phyloP scores from a whole-genome alignment of 2,888 invertebrate species.

The Steinernema carpocapsae region DNA sequence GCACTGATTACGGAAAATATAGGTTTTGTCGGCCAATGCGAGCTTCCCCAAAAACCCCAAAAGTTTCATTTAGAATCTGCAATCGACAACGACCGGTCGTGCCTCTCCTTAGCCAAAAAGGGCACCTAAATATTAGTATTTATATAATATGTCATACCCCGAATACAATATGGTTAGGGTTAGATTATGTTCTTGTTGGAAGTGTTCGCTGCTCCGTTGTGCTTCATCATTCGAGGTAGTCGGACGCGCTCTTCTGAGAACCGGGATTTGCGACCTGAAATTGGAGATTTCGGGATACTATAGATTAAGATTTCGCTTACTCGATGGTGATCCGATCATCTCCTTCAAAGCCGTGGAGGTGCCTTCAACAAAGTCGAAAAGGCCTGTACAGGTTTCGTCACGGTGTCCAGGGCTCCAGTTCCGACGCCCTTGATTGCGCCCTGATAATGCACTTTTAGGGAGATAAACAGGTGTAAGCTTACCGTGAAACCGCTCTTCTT shows the following conservation, averaged over 20 bases:
- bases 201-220: background rate
- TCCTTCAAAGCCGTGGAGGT: slow-evolving; percentile 66
- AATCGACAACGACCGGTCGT: too few relatives aligned
- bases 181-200: background rate
- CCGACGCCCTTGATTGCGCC: slow-evolving; percentile 60
- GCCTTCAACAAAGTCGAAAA: slow-evolving; percentile 67
- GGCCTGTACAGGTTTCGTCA: slow-evolving; percentile 68
- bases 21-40: too few relatives aligned
- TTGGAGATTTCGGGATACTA: too few relatives aligned
- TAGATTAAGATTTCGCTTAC: background rate
- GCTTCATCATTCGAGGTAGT: background rate
- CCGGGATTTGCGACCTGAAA: slow-evolving; percentile 24
- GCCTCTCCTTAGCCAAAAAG: too few relatives aligned
- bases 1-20: too few relatives aligned
- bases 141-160: too few relatives aligned
- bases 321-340: slow-evolving; percentile 47
- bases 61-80: too few relatives aligned
- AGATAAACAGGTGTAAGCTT: slow-evolving; percentile 17
- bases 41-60: too few relatives aligned
- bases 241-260: slow-evolving; percentile 18
- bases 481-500: slow-evolving; percentile 56
- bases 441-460: slow-evolving; percentile 41
- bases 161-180: background rate
- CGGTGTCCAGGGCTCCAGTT: slow-evolving; percentile 66
- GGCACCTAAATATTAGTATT: too few relatives aligned